phyloP scores from a whole-genome alignment of 1,140 invertebrate genomes.

The Euwallacea fornicatus region DNA sequence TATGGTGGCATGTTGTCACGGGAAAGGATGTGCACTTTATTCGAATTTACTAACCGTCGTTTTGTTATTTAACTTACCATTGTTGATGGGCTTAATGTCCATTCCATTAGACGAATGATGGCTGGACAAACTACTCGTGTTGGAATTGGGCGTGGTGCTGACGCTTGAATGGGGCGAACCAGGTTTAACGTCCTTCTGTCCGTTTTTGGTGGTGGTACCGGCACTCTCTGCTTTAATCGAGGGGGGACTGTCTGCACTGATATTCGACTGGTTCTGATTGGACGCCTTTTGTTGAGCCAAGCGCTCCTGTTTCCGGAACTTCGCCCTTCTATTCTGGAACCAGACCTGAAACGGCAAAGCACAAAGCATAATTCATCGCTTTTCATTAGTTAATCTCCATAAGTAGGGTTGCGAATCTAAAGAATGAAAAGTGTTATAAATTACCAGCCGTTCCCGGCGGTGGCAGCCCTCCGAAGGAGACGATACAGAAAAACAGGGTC shows the following conservation, averaged over 20 bases:
- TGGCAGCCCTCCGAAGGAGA: slow-evolving; percentile 19
- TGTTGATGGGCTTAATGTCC: slow-evolving; percentile 55
- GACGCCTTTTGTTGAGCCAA: slow-evolving; percentile 75
- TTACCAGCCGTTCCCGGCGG: slow-evolving; percentile 21
- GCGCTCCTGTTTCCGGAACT: slow-evolving; percentile 90
- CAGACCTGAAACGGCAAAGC: slow-evolving; percentile 72
- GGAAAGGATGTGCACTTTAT: slow-evolving; percentile 36
- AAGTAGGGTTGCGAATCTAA: slow-evolving; percentile 44
- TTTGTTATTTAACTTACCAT: slow-evolving; percentile 44
- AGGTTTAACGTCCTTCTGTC: slow-evolving; percentile 53
- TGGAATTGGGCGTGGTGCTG: slow-evolving; percentile 56
- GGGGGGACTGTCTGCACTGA: slow-evolving; percentile 42
- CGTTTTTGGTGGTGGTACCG: slow-evolving; percentile 40
- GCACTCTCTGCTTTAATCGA: slow-evolving; percentile 49
- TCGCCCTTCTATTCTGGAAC: slow-evolving; percentile 92
- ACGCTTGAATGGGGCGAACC: slow-evolving; percentile 54
- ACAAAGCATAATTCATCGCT: slow-evolving; percentile 35
- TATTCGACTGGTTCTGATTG: slow-evolving; percentile 45
- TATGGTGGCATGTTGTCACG: slow-evolving; percentile 36
- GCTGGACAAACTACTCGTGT: slow-evolving; percentile 52
- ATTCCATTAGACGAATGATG: slow-evolving; percentile 53
- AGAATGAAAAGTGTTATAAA: slow-evolving; percentile 42
- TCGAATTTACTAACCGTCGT: slow-evolving; percentile 28
- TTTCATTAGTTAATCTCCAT: slow-evolving; percentile 45
- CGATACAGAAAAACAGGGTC: slow-evolving; percentile 37